Evolutionary conservation across 1,140 invertebrate genomes (phyloP), one percentile per base, ranked within the genome.

Genomic region (Penaeus vannamei): DNA sequence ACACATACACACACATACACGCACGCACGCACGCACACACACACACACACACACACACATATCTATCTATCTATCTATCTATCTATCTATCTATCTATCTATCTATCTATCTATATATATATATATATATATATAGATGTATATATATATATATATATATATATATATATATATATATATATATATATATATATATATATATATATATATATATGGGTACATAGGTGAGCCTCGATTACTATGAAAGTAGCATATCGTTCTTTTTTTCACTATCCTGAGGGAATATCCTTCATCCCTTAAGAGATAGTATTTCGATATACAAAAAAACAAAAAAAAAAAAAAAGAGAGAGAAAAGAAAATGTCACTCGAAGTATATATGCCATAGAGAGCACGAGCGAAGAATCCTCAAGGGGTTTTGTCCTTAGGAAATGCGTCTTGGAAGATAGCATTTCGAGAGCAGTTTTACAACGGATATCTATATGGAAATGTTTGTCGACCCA

Each of bases 141-240:
- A 66, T 66, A 66, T 66, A 66, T 7, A 66, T 19, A 66, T 66
- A 7, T 66, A 4, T 66, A 66, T 66, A 19, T 66, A 66, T 66
- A 66, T 66, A 66, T 66, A 66, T 66, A 66, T 66, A 66, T 66
- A 66, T 66, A 66, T 66, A 66, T 66, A 66, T 66, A 66, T 66
- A 66, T 4, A 66, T 66, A 66, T 4, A 66, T 66, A 66, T 4
- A 66, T 66, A 66, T 4, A 66, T 66, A 66, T 7, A 66, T 66
- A 66, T 4, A 66, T 66, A 66, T 19, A 4, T 19, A 66, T 66
- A 26, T 66, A n/a, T 22, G n/a, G n/a, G 3, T 19, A 0, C 66
- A 8, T 69, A 29, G 17, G 8, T 72, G 14, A 29, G n/a, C 3
- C 32, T 19, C 3, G 32, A n/a, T 29, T 8, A 1, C 0, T 72